Percentiles rank a stretch among this genome's conserved stretches.
Evolutionary conservation across 2,888 invertebrate genomes (phyloP).

Genomic region (Cheilosia soror): DNA sequence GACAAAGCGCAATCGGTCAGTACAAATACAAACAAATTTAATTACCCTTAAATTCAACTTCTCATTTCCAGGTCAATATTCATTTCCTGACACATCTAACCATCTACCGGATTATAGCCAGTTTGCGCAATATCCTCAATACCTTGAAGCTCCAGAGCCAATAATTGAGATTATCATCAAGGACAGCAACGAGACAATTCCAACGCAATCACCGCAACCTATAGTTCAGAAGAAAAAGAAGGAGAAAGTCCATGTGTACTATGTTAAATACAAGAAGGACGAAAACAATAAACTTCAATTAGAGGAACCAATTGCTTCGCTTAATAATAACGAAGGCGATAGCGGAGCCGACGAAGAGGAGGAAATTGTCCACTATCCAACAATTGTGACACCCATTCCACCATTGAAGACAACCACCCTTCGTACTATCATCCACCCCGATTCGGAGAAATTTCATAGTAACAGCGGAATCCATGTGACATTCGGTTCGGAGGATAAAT

Average conservation of each 20-base stretch:
- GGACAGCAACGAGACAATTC: conserved; percentile 92
- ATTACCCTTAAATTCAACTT: background rate
- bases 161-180: conserved; percentile 96
- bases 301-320: conserved; percentile 91
- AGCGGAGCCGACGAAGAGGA: conserved; percentile 85
- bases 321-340: conserved; percentile 87
- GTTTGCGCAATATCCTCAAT: conserved; percentile 84
- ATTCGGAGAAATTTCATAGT: conserved; percentile 92
- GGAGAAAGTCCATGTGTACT: conserved; percentile 95
- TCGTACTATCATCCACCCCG: conserved; percentile 93
- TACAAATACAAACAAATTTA: background rate
- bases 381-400: conserved; percentile 85
- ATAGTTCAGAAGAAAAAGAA: conserved; percentile 84
- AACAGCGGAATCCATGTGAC: conserved; percentile 92
- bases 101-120: conserved; percentile 77
- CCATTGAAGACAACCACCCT: conserved; percentile 90
- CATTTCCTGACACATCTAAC: conserved; percentile 77
- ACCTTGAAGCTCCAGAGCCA: conserved; percentile 92
- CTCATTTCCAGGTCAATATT: conserved; percentile 60
- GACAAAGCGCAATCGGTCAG: conserved; percentile 77
- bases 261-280: conserved; percentile 95
- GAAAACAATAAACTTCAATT: conserved; percentile 90
- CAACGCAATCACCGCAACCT: conserved; percentile 85
- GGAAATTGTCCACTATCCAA: conserved; percentile 83
- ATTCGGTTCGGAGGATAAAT: conserved; percentile 88